Evolutionary conservation across 1,140 invertebrate species (phyloP), one percentile per base, ranked within the genome.

Genomic region (Chrysomallon squamiferum): DNA sequence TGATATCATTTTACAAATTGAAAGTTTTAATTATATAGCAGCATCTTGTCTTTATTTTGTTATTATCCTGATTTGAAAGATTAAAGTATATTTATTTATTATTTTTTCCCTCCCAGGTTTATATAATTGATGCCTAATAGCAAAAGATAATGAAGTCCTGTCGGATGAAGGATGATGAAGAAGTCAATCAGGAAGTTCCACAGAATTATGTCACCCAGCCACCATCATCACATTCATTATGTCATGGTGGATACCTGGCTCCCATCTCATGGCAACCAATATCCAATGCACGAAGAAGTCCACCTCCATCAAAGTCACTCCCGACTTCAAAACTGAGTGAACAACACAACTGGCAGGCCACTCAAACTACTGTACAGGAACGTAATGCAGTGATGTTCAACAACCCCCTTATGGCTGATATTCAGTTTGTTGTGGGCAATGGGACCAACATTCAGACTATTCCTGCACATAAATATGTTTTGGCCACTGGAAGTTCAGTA

Each of bases 391-490:
- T 91, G 70, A 88, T 94, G 66, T 94, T 93, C 71, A 93, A 93
- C 79, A 93, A 93, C 80, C 90, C 93, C 79, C 90, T 92, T 29
- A 86, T 94, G 59, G 90, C 91, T 45, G 93, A 95, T 83, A 91
- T 94, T 5, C 89, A 89, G 72, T 94, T 94, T 79, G 86, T 92
- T 62, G 93, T 93, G 11, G 92, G 92, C 33, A 65, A 61, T 43
- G 61, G 32, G n/a, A 65, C 75, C 52, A 68, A 75, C 49, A 62
- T 59, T 59, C 89, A 91, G 76, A 86, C 90, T 52, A 92, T 95
- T 71, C 92, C 93, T 6, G 94, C 94, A 52, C 93, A 95, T 76
- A 93, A 93, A 81, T 92, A 94, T 82, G 89, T 95, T 5, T 81
- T 95, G 5, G 92, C 92, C 9, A 91, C 92, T 49, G 93, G 93